Percentiles rank a stretch among this genome's conserved stretches.
Evolutionary conservation across 2,797 vertebrate species (phyloP).

Genomic region (Balearica regulorum): DNA sequence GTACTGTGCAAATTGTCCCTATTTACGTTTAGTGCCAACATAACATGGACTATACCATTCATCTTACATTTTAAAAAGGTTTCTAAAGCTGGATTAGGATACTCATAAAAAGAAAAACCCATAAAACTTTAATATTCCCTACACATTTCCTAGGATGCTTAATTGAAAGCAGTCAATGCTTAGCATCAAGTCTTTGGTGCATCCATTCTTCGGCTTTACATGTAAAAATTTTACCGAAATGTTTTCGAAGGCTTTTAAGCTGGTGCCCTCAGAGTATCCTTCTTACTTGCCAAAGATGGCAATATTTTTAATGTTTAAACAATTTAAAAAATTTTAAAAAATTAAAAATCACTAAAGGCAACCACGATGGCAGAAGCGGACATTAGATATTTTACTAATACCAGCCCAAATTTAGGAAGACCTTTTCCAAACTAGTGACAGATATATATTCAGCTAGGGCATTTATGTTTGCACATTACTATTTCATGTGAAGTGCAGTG

Average conservation of each 20-base stretch:
- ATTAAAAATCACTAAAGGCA: neutral
- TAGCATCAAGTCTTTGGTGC: neutral
- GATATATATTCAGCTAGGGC: neutral
- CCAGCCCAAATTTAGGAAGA: neutral
- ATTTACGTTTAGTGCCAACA: neutral
- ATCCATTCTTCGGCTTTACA: neutral
- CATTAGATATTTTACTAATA: neutral
- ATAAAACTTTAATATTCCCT: neutral
- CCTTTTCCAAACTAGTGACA: neutral
- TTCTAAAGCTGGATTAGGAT: neutral
- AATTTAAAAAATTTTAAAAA: neutral
- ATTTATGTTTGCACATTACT: neutral
- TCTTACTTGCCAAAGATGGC: neutral
- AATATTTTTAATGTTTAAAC: neutral
- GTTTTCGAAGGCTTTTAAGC: neutral
- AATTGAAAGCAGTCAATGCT: neutral
- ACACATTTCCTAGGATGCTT: neutral
- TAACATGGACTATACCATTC: accelerated
- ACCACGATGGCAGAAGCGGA: neutral
- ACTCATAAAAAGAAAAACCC: neutral
- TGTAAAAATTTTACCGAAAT: neutral
- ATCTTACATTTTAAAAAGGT: neutral
- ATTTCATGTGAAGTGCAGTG: neutral
- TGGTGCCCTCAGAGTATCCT: neutral
- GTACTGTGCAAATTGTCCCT: neutral